Conservation (phyloP, 2,113 vertebrate species). For the Rallus limicola region DNA sequence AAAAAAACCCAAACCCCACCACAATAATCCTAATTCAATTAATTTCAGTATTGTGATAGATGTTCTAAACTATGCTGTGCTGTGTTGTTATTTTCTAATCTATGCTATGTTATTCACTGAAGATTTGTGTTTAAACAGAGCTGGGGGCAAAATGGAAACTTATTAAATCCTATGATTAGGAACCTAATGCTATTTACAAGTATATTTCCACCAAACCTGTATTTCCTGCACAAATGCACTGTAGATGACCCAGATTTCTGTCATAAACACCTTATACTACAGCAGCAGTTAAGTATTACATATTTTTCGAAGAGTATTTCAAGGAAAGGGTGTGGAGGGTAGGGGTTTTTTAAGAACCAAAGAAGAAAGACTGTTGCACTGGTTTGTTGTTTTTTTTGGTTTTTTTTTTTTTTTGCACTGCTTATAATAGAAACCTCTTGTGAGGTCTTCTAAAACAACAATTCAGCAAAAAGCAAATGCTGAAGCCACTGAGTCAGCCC, state of each 20-base stretch:
- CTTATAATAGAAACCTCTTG: slow-evolving; percentile 66
- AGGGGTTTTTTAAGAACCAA: background rate
- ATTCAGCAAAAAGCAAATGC: slow-evolving; percentile 60
- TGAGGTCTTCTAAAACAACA: slow-evolving; percentile 72
- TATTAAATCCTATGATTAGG: background rate
- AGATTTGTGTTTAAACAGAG: background rate
- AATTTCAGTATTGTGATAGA: background rate
- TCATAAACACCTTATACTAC: background rate
- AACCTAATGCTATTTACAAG: background rate
- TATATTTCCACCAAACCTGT: background rate
- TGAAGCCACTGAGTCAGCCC: slow-evolving; percentile 33
- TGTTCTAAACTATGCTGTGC: background rate
- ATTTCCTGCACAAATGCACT: background rate
- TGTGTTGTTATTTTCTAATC: background rate
- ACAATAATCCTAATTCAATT: background rate
- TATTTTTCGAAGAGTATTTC: slow-evolving; percentile 28
- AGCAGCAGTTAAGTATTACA: background rate
- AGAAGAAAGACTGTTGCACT: background rate
- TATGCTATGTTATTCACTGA: background rate
- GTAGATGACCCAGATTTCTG: background rate
- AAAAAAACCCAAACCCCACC: background rate
- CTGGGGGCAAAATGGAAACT: background rate
- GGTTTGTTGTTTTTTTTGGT: slow-evolving; percentile 14
- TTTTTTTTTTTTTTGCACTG: background rate
- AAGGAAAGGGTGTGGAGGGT: background rate